These are phyloP conservation scores for Globodera rostochiensis DNA, from an alignment of 1,140 invertebrate species.

Conservation along the genomic window DNA sequence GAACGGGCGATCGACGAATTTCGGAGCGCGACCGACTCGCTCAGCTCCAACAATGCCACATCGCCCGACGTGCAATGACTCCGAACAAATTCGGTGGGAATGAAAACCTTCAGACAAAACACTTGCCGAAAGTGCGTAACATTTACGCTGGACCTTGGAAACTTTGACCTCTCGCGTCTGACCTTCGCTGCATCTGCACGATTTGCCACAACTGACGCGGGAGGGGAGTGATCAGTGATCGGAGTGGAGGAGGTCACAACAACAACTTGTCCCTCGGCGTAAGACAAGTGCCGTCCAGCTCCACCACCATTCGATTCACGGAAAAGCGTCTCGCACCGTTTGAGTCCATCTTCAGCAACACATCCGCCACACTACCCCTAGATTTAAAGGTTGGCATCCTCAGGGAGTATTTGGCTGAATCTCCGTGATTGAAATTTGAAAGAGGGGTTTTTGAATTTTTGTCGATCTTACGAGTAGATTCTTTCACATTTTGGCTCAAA, in stretches of 20 bases:
- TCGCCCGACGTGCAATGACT: conserved; percentile 4
- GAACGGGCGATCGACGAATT: not conserved
- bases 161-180: too few species aligned
- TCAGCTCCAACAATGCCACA: conserved; percentile 11
- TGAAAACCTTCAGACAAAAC: not conserved
- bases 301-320: conserved; percentile 8
- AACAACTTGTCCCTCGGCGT: too few species aligned
- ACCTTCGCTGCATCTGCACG: too few species aligned
- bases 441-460: too few species aligned
- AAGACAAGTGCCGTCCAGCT: conserved; percentile 16
- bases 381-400: not conserved
- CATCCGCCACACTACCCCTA: conserved; percentile 3
- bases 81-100: conserved; percentile 14
- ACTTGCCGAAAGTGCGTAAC: too few species aligned
- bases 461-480: too few species aligned
- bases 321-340: not conserved
- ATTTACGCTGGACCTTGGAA: too few species aligned
- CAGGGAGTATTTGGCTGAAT: not conserved
- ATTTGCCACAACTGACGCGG: too few species aligned
- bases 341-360: conserved; percentile 6
- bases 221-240: too few species aligned
- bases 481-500: too few species aligned
- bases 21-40: not conserved
- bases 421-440: too few species aligned
- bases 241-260: too few species aligned